A percentile compares a stretch with the other conserved stretches of the same genome.
These are phyloP conservation scores for Pteropus rufus DNA, from an alignment of 2,797 vertebrate genomes.

Conservation along the genomic window DNA sequence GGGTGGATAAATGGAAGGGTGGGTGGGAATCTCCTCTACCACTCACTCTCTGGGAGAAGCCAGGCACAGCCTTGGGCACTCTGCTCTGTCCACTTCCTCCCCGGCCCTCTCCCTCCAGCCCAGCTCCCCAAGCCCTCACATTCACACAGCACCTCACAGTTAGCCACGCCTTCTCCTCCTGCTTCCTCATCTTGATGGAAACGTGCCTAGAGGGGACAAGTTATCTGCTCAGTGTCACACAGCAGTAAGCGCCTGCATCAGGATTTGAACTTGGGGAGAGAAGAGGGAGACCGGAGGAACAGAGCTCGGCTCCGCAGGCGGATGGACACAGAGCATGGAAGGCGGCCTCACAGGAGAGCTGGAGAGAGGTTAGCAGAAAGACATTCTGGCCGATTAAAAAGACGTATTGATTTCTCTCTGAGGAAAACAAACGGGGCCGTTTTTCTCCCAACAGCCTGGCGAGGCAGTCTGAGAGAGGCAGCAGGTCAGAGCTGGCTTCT, in stretches of 20 bases:
- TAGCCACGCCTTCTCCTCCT: not conserved
- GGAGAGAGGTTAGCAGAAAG: constrained; percentile 34
- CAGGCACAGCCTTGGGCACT: not conserved
- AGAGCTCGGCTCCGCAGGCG: rapidly evolving
- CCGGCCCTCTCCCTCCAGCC: rapidly evolving
- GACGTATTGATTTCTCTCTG: constrained; percentile 18
- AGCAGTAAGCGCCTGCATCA: not conserved
- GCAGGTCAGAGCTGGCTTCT: not conserved
- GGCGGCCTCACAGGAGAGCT: not conserved
- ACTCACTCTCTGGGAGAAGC: not conserved
- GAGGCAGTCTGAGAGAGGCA: not conserved
- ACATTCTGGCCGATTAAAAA: constrained; percentile 32
- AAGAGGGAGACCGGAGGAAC: not conserved
- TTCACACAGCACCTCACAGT: not conserved
- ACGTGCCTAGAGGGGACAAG: not conserved
- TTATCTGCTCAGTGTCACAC: not conserved
- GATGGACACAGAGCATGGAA: not conserved
- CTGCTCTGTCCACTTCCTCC: not conserved
- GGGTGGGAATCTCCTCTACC: not conserved
- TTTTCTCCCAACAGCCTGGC: not conserved
- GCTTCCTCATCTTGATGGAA: not conserved
- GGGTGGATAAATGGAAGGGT: no score
- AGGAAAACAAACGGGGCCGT: not conserved
- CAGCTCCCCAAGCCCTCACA: not conserved
- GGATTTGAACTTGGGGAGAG: not conserved